Conservation (phyloP, 2,113 vertebrate genomes). For the Anguilla rostrata region DNA sequence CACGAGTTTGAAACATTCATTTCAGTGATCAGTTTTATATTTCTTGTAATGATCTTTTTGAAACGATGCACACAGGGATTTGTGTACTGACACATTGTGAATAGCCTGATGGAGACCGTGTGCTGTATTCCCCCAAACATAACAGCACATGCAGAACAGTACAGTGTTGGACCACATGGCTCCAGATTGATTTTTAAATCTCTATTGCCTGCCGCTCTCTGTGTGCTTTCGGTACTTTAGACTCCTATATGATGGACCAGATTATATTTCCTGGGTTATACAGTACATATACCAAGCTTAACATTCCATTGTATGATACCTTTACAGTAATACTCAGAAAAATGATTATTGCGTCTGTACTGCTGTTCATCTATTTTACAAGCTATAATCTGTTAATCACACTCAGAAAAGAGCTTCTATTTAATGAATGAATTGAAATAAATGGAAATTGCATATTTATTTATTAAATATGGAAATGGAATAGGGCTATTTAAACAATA, state of each 20-base stretch:
- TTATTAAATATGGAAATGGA: background rate
- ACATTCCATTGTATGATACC: background rate
- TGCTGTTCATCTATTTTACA: background rate
- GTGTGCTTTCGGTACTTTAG: background rate
- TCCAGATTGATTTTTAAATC: background rate
- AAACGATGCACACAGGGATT: background rate
- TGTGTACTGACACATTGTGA: constrained; percentile 12
- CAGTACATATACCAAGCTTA: background rate
- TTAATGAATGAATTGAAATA: background rate
- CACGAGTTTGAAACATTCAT: too few relatives aligned
- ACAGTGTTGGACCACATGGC: background rate
- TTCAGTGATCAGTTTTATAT: too few relatives aligned
- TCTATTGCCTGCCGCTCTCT: background rate
- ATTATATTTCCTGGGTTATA: background rate
- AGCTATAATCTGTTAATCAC: background rate
- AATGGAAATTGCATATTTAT: background rate
- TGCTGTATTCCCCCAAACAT: constrained; percentile 11
- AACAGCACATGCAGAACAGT: background rate
- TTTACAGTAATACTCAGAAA: background rate
- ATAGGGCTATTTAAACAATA: too few relatives aligned
- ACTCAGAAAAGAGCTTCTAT: background rate
- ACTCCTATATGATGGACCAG: background rate
- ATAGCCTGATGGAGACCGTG: constrained; percentile 18
- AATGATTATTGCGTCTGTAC: background rate
- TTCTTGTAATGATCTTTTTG: background rate